Evolutionary conservation across 2,888 invertebrate species (phyloP).

Genomic region (Euclidia mi): DNA sequence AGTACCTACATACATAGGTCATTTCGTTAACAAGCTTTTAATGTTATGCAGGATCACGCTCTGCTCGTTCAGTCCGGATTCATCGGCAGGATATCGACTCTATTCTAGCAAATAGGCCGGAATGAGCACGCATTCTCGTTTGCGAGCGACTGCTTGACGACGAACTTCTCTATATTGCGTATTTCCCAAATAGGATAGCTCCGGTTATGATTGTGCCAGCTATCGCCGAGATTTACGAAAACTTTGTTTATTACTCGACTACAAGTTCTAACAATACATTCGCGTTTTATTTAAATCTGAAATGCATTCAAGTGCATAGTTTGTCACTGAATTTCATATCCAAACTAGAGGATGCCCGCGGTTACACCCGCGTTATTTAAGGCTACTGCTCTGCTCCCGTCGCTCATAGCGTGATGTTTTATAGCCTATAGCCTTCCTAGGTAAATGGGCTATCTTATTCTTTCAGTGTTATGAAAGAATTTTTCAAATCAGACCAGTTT

Average conservation of each 20-base stretch:
- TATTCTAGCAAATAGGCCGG: conserved; percentile 74
- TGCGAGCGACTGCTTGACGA: conserved; percentile 78
- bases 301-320: conserved; percentile 33
- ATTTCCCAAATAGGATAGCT: conserved; percentile 78
- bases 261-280: conserved; percentile 46
- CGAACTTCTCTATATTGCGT: conserved; percentile 76
- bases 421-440: no score
- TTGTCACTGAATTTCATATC: conserved; percentile 54
- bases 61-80: conserved; percentile 66
- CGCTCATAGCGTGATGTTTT: no score
- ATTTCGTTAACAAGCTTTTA: conserved; percentile 64
- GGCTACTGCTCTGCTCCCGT: no score
- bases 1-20: conserved; percentile 47
- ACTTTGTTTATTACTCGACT: conserved; percentile 53
- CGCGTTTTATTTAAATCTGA: conserved; percentile 44
- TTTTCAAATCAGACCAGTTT: no score
- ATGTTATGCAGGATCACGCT: conserved; percentile 79
- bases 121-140: conserved; percentile 72
- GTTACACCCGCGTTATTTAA: no score
- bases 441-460: no score
- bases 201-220: conserved; percentile 72
- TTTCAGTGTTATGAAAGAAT: no score
- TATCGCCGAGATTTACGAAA: conserved; percentile 69
- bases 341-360: no score
- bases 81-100: conserved; percentile 73